These are phyloP conservation scores for Lampropteryx suffumata DNA, from an alignment of 2,888 invertebrate species.

Conservation along the genomic window DNA sequence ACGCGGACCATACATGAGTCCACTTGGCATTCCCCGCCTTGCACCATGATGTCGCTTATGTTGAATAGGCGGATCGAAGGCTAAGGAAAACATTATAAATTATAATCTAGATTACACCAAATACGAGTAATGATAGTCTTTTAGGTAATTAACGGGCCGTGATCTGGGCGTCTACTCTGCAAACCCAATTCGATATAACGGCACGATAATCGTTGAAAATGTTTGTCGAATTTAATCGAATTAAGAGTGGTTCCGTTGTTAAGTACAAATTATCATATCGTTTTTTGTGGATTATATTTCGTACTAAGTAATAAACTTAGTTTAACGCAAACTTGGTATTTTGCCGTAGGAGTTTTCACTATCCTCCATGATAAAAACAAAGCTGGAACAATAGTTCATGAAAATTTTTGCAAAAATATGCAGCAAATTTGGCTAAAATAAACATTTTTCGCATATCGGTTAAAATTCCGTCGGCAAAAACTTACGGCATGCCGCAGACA, in stretches of 20 bases:
- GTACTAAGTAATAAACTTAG: too few species aligned
- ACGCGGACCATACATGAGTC: slow-evolving; percentile 70
- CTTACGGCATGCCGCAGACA: not conserved
- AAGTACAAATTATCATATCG: too few species aligned
- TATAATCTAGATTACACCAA: too few species aligned
- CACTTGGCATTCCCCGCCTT: slow-evolving; percentile 65
- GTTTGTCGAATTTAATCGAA: too few species aligned
- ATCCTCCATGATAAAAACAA: slow-evolving; percentile 2
- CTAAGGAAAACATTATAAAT: slow-evolving; percentile 44
- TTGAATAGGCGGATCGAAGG: slow-evolving; percentile 72
- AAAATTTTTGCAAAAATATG: slow-evolving; percentile 16
- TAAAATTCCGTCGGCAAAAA: slow-evolving; percentile 3
- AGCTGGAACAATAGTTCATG: not conserved
- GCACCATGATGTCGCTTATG: slow-evolving; percentile 70
- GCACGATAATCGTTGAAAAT: too few species aligned
- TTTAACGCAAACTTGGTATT: too few species aligned
- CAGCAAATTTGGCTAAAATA: slow-evolving; percentile 9
- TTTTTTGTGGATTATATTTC: too few species aligned
- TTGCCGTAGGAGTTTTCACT: not conserved
- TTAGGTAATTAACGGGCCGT: too few species aligned
- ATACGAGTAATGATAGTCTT: too few species aligned
- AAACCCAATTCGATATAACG: too few species aligned
- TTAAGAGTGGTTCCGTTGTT: too few species aligned
- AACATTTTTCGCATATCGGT: slow-evolving; percentile 15
- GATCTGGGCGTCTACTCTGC: too few species aligned